Evolutionary conservation across 2,797 vertebrate species (phyloP).

Genomic region (Hirundo rustica): DNA sequence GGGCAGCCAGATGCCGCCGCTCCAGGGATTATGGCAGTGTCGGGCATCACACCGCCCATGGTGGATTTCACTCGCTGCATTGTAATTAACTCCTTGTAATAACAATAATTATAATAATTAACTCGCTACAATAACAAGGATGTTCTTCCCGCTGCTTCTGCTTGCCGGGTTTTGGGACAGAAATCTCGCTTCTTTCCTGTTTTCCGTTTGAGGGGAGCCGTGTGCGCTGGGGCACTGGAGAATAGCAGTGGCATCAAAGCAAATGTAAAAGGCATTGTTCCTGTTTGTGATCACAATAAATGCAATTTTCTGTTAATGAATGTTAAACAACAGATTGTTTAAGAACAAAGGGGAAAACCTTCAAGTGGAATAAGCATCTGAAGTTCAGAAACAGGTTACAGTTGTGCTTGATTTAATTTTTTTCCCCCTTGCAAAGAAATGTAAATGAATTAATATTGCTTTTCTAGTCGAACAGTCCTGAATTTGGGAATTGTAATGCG

Average conservation of each 20-base stretch:
- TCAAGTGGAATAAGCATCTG: not conserved
- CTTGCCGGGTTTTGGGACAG: slow-evolving; percentile 15
- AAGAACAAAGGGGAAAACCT: slow-evolving; percentile 1
- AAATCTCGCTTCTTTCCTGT: not conserved
- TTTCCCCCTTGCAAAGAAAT: slow-evolving; percentile 41
- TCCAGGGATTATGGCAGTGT: not conserved
- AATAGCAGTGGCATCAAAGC: not conserved
- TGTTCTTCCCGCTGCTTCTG: slow-evolving; percentile 9
- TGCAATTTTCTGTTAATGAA: slow-evolving; percentile 18
- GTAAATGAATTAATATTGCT: slow-evolving; percentile 38
- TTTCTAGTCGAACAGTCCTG: not conserved
- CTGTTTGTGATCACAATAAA: not conserved
- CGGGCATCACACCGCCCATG: not conserved
- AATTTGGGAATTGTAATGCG: slow-evolving; percentile 10
- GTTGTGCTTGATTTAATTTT: slow-evolving; percentile 9
- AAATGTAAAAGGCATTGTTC: not conserved
- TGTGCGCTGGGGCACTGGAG: not conserved
- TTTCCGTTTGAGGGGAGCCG: not conserved
- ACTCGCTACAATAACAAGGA: slow-evolving; percentile 47
- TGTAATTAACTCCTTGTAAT: slow-evolving; percentile 46
- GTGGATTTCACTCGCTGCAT: slow-evolving; percentile 8
- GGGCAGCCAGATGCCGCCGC: not conserved
- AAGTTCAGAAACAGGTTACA: not conserved
- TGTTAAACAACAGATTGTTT: not conserved
- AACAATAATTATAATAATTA: slow-evolving; percentile 62